phyloP scores from a whole-genome alignment of 2,113 vertebrate genomes.

The Hippocampus guttulatus region DNA sequence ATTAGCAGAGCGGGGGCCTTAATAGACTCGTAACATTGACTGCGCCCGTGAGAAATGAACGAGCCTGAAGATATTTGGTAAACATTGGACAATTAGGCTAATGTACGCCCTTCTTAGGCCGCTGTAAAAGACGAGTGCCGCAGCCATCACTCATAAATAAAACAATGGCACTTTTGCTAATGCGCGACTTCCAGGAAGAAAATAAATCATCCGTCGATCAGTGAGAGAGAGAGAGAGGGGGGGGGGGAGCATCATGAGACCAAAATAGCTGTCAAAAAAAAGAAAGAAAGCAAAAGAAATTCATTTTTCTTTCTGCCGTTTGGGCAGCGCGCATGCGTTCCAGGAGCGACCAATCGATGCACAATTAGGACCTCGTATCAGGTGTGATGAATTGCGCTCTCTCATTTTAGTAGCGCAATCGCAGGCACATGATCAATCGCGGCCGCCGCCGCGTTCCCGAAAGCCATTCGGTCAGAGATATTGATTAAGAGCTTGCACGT shows the following conservation, averaged over 20 bases:
- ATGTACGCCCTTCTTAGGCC: conserved; percentile 50
- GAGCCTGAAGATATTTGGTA: conserved; percentile 51
- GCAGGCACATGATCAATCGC: conserved; percentile 65
- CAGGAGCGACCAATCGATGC: conserved; percentile 58
- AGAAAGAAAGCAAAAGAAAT: background rate
- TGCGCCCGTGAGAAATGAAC: conserved; percentile 52
- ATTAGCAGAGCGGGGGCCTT: conserved; percentile 45
- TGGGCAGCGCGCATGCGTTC: conserved; percentile 48
- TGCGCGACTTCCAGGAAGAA: background rate
- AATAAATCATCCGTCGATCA: background rate
- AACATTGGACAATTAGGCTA: conserved; percentile 58
- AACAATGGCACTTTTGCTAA: conserved; percentile 1
- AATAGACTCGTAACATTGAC: conserved; percentile 51
- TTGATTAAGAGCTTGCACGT: conserved; percentile 60
- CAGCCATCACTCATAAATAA: conserved; percentile 43
- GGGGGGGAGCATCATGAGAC: background rate
- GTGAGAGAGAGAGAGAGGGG: background rate
- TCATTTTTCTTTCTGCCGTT: background rate
- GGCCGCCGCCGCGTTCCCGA: conserved; percentile 42
- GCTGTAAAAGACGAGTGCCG: conserved; percentile 39
- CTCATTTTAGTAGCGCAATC: conserved; percentile 46
- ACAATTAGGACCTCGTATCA: conserved; percentile 69
- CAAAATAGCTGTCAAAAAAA: background rate
- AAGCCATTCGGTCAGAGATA: conserved; percentile 60
- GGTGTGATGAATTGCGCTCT: conserved; percentile 65